Percentiles rank a stretch among this genome's conserved stretches.
These are phyloP conservation scores for Magallana nippona DNA, from an alignment of 2,888 invertebrate species.

Conservation along the genomic window DNA sequence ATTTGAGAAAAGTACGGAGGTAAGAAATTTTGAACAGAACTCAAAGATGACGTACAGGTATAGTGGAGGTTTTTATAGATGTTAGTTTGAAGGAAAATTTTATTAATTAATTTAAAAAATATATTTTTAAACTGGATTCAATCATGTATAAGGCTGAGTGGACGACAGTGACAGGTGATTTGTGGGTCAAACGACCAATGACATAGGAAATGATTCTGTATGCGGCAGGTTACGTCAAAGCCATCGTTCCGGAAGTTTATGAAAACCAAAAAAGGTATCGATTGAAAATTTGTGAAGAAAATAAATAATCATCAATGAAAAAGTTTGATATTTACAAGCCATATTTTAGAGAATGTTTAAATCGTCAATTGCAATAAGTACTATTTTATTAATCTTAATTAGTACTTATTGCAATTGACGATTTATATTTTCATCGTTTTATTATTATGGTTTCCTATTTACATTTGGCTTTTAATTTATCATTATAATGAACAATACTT, in stretches of 20 bases:
- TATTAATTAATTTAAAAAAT: background rate
- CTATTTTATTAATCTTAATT: too few relatives aligned
- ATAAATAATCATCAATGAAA: background rate
- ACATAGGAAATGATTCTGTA: constrained; percentile 54
- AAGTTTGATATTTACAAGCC: too few relatives aligned
- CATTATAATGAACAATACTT: too few relatives aligned
- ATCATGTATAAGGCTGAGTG: constrained; percentile 19
- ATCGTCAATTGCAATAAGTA: too few relatives aligned
- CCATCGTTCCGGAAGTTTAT: constrained; percentile 53
- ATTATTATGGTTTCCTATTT: too few relatives aligned
- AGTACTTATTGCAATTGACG: too few relatives aligned
- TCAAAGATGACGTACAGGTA: constrained; percentile 44
- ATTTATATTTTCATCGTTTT: too few relatives aligned
- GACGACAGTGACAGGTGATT: constrained; percentile 39
- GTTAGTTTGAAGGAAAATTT: background rate
- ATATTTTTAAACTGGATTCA: background rate
- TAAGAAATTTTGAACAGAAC: constrained; percentile 43
- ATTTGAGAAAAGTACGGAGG: constrained; percentile 47
- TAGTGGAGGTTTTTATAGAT: too few relatives aligned
- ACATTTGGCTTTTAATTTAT: too few relatives aligned
- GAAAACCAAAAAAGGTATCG: constrained; percentile 50
- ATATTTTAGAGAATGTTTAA: too few relatives aligned
- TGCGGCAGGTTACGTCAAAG: constrained; percentile 52
- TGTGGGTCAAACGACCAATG: constrained; percentile 52
- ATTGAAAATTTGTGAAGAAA: background rate